phyloP scores from a whole-genome alignment of 2,888 invertebrate species.

The Limnephilus rhombicus region DNA sequence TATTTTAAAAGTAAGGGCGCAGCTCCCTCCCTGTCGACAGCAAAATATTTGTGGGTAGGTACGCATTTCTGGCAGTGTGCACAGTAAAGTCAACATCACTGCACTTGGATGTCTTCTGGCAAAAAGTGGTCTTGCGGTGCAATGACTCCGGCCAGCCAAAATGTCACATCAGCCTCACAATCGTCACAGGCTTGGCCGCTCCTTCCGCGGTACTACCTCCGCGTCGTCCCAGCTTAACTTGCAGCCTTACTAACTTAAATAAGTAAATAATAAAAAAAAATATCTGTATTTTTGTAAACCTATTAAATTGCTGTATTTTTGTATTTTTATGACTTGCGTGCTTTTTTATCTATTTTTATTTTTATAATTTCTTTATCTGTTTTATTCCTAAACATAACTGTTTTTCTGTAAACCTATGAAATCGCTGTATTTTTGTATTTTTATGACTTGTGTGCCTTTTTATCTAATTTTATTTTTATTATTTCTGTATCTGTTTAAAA shows the following conservation, averaged over 20 bases:
- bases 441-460: too few species aligned
- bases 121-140: constrained; percentile 59
- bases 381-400: too few species aligned
- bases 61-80: constrained; percentile 41
- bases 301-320: too few species aligned
- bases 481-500: too few species aligned
- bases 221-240: neutral
- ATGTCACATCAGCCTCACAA: constrained; percentile 39
- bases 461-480: too few species aligned
- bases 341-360: too few species aligned
- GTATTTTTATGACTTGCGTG: too few species aligned
- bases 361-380: too few species aligned
- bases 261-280: too few species aligned
- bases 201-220: constrained; percentile 57
- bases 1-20: neutral
- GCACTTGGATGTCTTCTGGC: constrained; percentile 42
- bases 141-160: constrained; percentile 56
- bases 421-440: too few species aligned
- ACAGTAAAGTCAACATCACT: constrained; percentile 37
- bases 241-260: neutral
- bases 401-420: too few species aligned
- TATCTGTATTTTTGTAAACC: too few species aligned
- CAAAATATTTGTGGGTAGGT: constrained; percentile 36
- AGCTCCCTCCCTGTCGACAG: constrained; percentile 21
- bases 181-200: constrained; percentile 8